Evolutionary conservation across 2,888 invertebrate species (phyloP), one percentile per base, ranked within the genome.

Genomic region (Nebria brevicollis): DNA sequence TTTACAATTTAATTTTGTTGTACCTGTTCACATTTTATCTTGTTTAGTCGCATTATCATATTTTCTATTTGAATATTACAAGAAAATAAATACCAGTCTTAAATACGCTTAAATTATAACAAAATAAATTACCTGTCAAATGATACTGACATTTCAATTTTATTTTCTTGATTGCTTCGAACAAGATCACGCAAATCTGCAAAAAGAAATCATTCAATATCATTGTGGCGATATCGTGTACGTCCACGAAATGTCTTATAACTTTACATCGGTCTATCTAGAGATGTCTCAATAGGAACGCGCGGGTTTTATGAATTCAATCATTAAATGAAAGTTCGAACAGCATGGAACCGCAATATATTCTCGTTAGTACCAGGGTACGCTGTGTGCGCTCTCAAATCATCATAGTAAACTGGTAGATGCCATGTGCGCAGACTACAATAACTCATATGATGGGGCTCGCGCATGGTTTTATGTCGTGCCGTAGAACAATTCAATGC

Each of bases 311-410:
- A 76, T 66, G 65, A 76, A 65, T 76, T 76, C 66, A 76, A 76
- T 76, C 66, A 76, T 66, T 76, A 74, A 74, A 20, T 68, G 20
- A n/a, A 26, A 66, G 25, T 66, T 76, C 13, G 76, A 76, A 65
- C 76, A 76, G 76, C 76, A 34, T 76, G 76, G 76, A 66, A 76
- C 66, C 76, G 65, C 10, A 20, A 66, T 76, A 66, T 76, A 76
- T 76, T 15, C 76, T 76, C 76, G 76, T 76, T 76, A 76, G 76
- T 76, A 66, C 66, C 76, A 76, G 66, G 66, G 15, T 66, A 76
- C 76, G 76, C 76, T 15, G 41, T 34, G 26, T 11, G 20, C 15
- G 25, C 13, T 70, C 25, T 26, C 34, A 5, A 26, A 70, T 70
- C 11, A 54, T 54, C 54, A 54, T 54, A 54, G 54, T 11, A 54